Percentiles rank a stretch among this genome's conserved stretches.
Conservation (phyloP, 2,888 invertebrate genomes). For the Machimus rusticus region DNA sequence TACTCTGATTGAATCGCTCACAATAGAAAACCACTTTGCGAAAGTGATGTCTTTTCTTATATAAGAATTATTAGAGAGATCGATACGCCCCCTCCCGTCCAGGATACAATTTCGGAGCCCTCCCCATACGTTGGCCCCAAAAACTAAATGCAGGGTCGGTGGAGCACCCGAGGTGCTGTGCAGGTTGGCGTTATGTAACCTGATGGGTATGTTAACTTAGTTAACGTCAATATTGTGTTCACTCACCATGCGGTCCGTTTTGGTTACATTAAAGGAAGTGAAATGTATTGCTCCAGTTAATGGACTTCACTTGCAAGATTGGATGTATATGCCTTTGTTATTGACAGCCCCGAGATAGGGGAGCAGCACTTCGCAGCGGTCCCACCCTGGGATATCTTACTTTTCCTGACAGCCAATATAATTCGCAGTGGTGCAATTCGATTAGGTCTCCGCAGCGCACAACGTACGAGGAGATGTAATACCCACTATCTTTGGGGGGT, state of each 20-base stretch:
- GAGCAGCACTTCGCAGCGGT: not conserved
- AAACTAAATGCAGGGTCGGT: not conserved
- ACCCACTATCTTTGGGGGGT: not conserved
- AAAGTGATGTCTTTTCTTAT: constrained; percentile 41
- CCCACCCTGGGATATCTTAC: not conserved
- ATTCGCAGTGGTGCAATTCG: not conserved
- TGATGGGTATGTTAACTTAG: constrained; percentile 38
- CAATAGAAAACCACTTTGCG: constrained; percentile 40
- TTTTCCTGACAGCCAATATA: constrained; percentile 32
- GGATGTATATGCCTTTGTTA: constrained; percentile 20
- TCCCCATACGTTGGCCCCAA: not conserved
- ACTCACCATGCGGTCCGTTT: constrained; percentile 37
- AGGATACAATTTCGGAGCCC: not conserved
- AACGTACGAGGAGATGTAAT: not conserved
- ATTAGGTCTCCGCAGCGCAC: not conserved
- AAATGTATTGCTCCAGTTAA: constrained; percentile 26
- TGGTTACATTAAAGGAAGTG: constrained; percentile 39
- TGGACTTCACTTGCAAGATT: constrained; percentile 40
- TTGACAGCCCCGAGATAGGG: constrained; percentile 9
- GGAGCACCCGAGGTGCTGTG: not conserved
- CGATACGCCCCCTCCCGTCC: not conserved
- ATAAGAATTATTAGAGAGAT: constrained; percentile 31
- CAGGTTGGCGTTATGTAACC: not conserved
- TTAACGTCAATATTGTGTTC: constrained; percentile 36
- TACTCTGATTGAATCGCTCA: constrained; percentile 37